Evolutionary conservation across 2,797 vertebrate genomes (phyloP).

Genomic region (Alauda arvensis): DNA sequence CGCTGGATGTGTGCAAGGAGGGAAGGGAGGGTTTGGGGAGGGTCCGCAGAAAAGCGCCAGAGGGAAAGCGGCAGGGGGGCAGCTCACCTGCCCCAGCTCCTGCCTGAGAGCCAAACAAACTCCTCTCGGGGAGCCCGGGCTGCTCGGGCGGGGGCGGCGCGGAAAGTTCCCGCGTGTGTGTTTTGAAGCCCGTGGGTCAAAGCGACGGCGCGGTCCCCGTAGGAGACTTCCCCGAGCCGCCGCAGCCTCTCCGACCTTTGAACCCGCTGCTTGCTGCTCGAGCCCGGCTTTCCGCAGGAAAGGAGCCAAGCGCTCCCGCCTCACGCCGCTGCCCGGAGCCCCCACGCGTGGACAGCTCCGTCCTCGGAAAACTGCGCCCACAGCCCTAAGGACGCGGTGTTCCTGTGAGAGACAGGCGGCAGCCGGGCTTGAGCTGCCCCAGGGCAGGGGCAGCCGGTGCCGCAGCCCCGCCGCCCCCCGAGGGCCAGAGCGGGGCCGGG

Average conservation of each 20-base stretch:
- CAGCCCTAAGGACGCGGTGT: rapidly evolving
- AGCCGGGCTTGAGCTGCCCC: neutral
- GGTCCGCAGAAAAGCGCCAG: neutral
- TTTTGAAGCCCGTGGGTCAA: neutral
- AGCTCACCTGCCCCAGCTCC: neutral
- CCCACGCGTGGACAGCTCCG: neutral
- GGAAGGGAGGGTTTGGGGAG: neutral
- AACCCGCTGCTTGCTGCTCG: rapidly evolving
- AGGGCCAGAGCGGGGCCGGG: no score
- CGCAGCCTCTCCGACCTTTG: neutral
- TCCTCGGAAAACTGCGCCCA: neutral
- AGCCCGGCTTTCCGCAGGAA: neutral
- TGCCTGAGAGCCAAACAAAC: neutral
- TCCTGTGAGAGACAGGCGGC: rapidly evolving
- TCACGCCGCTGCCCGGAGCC: neutral
- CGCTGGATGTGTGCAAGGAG: neutral
- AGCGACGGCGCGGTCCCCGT: neutral
- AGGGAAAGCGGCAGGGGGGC: neutral
- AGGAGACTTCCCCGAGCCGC: neutral
- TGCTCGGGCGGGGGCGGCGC: neutral
- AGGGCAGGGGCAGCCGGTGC: no score
- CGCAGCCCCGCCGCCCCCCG: neutral
- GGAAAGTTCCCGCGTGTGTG: neutral
- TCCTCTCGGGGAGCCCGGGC: neutral
- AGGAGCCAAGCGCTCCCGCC: neutral